Base-by-base conservation (phyloP, 2,797 vertebrate species). In the Gorsachius magnificus region DNA sequence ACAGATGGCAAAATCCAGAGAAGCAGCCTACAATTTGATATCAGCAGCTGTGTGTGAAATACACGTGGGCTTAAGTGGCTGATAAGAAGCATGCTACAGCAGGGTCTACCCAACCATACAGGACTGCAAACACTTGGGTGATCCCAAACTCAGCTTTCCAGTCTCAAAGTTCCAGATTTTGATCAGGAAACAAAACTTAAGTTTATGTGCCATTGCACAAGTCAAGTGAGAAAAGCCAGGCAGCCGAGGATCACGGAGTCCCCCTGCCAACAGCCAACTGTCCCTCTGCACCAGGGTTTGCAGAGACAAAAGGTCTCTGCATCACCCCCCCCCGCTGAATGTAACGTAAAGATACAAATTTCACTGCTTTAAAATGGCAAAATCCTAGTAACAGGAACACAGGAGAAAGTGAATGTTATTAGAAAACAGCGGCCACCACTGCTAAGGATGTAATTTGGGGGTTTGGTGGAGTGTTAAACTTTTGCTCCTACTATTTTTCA, bases 1-100 rank as follows among this genome's bases (percentile, higher is more conserved):
- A 94, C 96, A 97, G 95, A 96, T 97, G 96, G 96, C 60, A 93
- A 74, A 90, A 89, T 57, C 77, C 91, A 87, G 88, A 93, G 88
- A 45, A 46, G 89, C 60, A 85, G 88, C 28, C 56, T 16, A 70
- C 56, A 88, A 83, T 60, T 71, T 71, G 77, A 45, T 84, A 74
- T 35, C 81, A 80, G 71, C 96, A 96, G 96, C 94, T 96, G 95
- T 3, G 43, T 35, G 45, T 43, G 88, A 83, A 76, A 90, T 6
- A 24, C 80, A 46, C 0, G 2, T 1, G 1, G n/a, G 50, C 66
- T 50, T 70, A 36, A 76, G 77, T 0, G 1, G 66, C 53, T 8
- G 4, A 25, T 61, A 29, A 66, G 76, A 31, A 69, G 43, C 24
- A 33, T 4, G 4, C 28, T 48, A 35, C 24, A 43, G 77, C 71